These are phyloP conservation scores for Sylvia atricapilla DNA, from an alignment of 2,113 vertebrate genomes.

Conservation along the genomic window DNA sequence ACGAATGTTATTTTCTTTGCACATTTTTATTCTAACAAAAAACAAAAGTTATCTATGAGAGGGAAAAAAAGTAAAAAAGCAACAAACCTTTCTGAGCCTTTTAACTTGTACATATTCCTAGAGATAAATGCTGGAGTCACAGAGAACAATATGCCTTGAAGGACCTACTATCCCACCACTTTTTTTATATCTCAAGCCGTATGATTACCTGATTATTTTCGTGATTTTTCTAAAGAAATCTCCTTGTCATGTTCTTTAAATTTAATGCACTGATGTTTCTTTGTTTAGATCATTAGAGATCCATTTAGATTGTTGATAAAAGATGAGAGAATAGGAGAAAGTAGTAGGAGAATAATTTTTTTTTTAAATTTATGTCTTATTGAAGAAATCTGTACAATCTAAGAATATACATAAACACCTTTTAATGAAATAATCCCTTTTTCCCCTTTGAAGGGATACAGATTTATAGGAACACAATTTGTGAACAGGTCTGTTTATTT, in stretches of 20 bases:
- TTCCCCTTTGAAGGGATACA: neutral
- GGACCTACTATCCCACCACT: neutral
- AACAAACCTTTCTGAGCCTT: neutral
- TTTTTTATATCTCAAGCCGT: neutral
- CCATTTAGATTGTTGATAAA: neutral
- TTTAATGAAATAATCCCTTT: neutral
- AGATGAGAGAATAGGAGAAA: neutral
- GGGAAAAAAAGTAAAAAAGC: neutral
- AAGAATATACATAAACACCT: neutral
- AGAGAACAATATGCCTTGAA: neutral
- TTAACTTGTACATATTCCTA: neutral
- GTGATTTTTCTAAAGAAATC: neutral
- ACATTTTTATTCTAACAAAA: neutral
- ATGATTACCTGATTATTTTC: neutral
- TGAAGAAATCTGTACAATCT: neutral
- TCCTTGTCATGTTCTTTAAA: neutral
- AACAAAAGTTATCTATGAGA: fast-evolving
- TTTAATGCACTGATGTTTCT: neutral
- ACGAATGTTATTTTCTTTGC: neutral
- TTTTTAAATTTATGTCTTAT: neutral
- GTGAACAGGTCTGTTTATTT: neutral
- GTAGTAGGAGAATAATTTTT: neutral
- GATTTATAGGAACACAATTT: neutral
- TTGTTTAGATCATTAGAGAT: neutral
- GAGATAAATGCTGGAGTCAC: neutral